A percentile compares a stretch with the other conserved stretches of the same genome.
These are phyloP conservation scores for Acrocephalus kingi DNA, from an alignment of 2,113 vertebrate genomes.

Conservation along the genomic window DNA sequence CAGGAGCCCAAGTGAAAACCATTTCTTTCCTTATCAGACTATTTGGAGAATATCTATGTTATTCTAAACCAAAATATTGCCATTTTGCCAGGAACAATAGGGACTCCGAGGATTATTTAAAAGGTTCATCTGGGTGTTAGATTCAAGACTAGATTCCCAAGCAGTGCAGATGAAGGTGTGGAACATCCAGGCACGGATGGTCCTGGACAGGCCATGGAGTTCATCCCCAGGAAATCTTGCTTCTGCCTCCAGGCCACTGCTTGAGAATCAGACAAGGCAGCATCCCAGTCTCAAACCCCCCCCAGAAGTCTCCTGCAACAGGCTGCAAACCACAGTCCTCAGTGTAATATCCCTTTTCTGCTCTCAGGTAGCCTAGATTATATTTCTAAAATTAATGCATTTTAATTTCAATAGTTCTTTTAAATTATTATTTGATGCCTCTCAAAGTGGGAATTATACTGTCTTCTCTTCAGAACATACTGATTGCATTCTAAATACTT, in stretches of 20 bases:
- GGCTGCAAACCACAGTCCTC: neutral
- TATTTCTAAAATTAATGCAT: neutral
- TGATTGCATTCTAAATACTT: neutral
- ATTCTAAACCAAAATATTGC: neutral
- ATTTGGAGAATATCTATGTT: neutral
- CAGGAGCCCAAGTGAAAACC: neutral
- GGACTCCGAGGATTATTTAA: neutral
- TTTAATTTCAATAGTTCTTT: neutral
- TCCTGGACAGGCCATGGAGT: rapidly evolving
- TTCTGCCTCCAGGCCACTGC: neutral
- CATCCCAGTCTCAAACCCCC: neutral
- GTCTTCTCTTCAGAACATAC: neutral
- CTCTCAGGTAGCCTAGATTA: neutral
- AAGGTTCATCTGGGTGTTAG: neutral
- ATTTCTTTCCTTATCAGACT: neutral
- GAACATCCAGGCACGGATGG: neutral
- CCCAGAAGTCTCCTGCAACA: neutral
- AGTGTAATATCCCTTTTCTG: neutral
- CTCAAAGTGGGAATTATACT: neutral
- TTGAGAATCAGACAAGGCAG: neutral
- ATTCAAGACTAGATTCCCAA: neutral
- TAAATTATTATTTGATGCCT: neutral
- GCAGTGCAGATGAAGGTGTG: neutral
- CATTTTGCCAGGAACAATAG: neutral
- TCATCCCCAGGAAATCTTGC: neutral